Base-by-base conservation (phyloP, 1,140 invertebrate species). In the Trichomalopsis sarcophagae region DNA sequence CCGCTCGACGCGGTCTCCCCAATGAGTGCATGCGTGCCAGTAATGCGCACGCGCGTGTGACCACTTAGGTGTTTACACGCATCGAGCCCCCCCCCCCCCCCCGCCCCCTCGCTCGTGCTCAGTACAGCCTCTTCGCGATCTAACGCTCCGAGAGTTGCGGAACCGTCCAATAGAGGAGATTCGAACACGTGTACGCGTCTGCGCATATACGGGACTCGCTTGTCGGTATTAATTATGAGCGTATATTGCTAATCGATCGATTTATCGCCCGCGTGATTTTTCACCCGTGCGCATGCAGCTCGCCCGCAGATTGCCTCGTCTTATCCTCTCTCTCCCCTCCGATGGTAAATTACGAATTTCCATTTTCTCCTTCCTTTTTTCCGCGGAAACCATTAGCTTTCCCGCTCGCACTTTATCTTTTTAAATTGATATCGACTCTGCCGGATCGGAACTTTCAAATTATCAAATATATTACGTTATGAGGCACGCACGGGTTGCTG, bases 181-280 rank as follows among this genome's bases (percentile, higher is more conserved):
- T 44, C 74, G 10, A 36, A 74, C 36, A 76, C 40, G 36, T 76
- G 36, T 50, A 76, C 36, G 71, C 47, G 21, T 27, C 21, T 23
- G 68, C 17, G 30, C 77, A 44, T 23, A 40, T 74, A 81, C 68
- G 55, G n/a, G 81, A 78, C 87, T 62, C 21, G 87, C 69, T 87
- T 77, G 86, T 82, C 86, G 66, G 81, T 89, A 89, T 89, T 89
- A 89, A 90, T 90, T 89, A 87, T 87, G 87, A 86, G 86, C 87
- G 82, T 77, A 78, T 78, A 80, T 82, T 82, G 84, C 84, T 88
- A 89, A 89, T 89, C 86, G 89, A 87, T 87, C 88, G 87, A 88
- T 89, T 89, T 89, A 88, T 87, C 85, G 86, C 23, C 14, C 27
- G 23, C n/a, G n/a, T 5, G 47, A 78, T 77, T 77, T 77, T 77